Base-by-base conservation (phyloP, 2,888 invertebrate species). In the Drosophila acutilabella region DNA sequence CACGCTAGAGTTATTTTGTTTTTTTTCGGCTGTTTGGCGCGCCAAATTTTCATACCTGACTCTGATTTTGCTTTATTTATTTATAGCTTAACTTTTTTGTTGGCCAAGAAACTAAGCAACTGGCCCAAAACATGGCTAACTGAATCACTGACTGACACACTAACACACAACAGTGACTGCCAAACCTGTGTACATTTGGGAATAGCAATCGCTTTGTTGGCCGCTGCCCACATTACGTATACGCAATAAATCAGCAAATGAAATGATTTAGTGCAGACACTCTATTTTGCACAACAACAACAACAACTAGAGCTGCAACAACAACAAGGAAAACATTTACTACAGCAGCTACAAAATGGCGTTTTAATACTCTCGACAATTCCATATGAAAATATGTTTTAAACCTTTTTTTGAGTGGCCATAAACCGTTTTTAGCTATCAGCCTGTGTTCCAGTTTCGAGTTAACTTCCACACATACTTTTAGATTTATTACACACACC, bases 231-330 rank as follows among this genome's bases (percentile, higher is more conserved):
- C 71, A 60, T 41, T 62, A 64, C 68, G 70, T 73, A 77, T 77
- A 64, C 41, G 70, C 64, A 70, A 85, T 88, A 85, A 88, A 85
- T 87, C 89, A 87, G 70, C 57, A 56, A 74, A 74, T 69, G 54
- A 40, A 64, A 73, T 80, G 86, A 86, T 80, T 77, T 88, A 88
- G 66, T 75, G 67, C 61, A 54, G 42, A 64, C 54, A 50, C 50
- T 58, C 48, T 44, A 62, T 57, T 41, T 41, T 16, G n/a, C 13
- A 58, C 44, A 65, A 60, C 51, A 45, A 50, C 26, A 41, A 45
- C n/a, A 45, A 13, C 4, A 36, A 58, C 41, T 61, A 54, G 48
- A 45, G 47, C 16, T 16, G 23, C 2, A 23, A 61, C 42, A 62
- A 59, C 52, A 47, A 51, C 36, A 33, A 52, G 41, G 7, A 6